These are phyloP conservation scores for Rhinoptilus africanus DNA, from an alignment of 2,113 vertebrate species.

Conservation along the genomic window DNA sequence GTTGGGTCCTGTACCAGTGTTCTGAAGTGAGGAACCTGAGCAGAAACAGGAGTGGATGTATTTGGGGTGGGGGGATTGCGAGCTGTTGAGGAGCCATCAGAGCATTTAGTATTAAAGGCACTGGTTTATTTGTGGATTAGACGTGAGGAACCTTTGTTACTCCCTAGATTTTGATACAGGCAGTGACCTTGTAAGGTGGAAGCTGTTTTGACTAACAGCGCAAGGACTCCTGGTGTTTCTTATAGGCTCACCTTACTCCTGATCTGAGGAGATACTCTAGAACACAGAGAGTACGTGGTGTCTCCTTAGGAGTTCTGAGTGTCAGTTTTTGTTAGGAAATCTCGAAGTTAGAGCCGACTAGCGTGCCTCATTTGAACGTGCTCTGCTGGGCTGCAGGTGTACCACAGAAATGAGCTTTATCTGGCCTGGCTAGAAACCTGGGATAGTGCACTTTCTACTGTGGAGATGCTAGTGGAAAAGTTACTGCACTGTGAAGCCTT, in stretches of 20 bases:
- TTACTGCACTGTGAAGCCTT: background rate
- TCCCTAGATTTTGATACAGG: background rate
- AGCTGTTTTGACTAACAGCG: background rate
- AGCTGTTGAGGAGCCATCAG: background rate
- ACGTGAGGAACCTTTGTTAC: background rate
- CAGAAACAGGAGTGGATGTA: background rate
- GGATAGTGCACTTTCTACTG: background rate
- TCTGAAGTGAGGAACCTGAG: background rate
- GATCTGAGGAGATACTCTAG: background rate
- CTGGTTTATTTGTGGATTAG: background rate
- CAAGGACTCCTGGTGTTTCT: background rate
- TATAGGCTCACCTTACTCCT: background rate
- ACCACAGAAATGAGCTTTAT: background rate
- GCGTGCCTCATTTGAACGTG: background rate
- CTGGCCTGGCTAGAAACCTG: slow-evolving; percentile 2
- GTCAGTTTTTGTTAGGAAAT: background rate
- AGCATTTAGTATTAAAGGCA: background rate
- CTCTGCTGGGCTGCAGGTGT: background rate
- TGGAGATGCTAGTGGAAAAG: background rate
- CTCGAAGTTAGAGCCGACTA: background rate
- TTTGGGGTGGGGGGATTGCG: background rate
- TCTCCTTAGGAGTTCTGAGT: background rate
- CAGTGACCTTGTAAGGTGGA: background rate
- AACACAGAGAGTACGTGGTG: background rate
- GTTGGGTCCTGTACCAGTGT: background rate